Base-by-base conservation (phyloP, 2,797 vertebrate species). In the Harpagifer antarcticus region DNA sequence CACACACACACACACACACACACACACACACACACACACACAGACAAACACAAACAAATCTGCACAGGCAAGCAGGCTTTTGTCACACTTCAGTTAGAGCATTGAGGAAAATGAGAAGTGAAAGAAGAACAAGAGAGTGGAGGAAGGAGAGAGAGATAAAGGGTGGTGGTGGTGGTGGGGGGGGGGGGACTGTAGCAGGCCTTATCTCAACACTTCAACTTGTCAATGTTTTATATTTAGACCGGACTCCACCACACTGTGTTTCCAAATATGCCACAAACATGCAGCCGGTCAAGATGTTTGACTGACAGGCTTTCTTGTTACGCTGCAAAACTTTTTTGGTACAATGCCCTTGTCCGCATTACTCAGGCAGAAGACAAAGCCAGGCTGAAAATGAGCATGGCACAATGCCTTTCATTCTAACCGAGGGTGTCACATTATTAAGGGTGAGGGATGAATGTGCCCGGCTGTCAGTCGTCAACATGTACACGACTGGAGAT, bases 161-260 rank as follows among this genome's bases (percentile, higher is more conserved):
- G 15, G 66, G 72, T 80, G 66, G 74, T 72, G 66, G 8, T 3
- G 15, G 40, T n/a, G 37, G 16, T 5, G 54, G 6, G 15, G 45
- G n/a, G 42, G 13, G 15, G 40, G n/a, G 44, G 13, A 57, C 61
- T 53, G 78, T 11, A 14, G 45, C 67, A 56, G 74, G 72, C 70
- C 74, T 86, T 89, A 90, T 91, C 89, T 74, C 37, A 45, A 79
- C 84, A 86, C 84, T 85, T 85, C 72, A 78, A 86, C 84, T 76
- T 79, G 78, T 82, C 80, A 67, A 52, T 42, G 71, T 78, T 59
- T 84, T 89, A 88, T 81, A 89, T 82, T 75, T 89, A 86, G 80
- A 85, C 48, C 1, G 1, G 62, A 62, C 47, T 27, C 6, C 5
- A 53, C 20, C 15, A 8, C 53, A 65, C 33, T 37, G 31, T 19